Base-by-base conservation (phyloP, 2,888 invertebrate species). In the Andrena dorsata region DNA sequence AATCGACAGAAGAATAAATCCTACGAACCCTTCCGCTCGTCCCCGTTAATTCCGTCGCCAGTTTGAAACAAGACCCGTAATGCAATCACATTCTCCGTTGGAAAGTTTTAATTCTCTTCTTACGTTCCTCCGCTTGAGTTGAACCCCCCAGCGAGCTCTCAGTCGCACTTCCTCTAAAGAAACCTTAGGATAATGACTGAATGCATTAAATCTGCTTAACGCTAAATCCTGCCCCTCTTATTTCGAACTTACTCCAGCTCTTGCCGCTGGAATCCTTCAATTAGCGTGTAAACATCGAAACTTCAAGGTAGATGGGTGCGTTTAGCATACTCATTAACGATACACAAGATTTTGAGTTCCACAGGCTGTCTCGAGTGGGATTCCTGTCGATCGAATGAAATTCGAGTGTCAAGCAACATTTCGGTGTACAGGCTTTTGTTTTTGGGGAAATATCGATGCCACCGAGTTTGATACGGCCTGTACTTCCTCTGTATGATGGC, bases 131-230 rank as follows among this genome's bases (percentile, higher is more conserved):
- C 23, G 2, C 64, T 32, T 16, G 26, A 13, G 1, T 28, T 23
- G 47, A 28, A 63, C 47, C 51, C 53, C 61, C 70, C n/a, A 26
- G 28, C 49, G 10, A 56, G 49, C 23, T 30, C 20, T 71, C 26
- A 61, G 61, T 56, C 35, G 30, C 32, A 32, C 60, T 69, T 32
- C 71, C 7, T 58, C 13, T 4, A 28, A 68, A 56, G 71, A 82
- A 82, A 63, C 76, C 76, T 49, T 68, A 76, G 49, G 26, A 5
- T 20, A 49, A 61, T 41, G 26, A 51, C 7, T 32, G 6, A 26
- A 68, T 58, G 47, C 61, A 13, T 76, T 76, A 51, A 65, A 63
- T 49, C 61, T 23, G 63, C 53, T 82, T 71, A 71, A 13, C 16
- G 51, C 10, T 20, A 7, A 47, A 7, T 7, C 13, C 26, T 26